phyloP scores from a whole-genome alignment of 1,140 invertebrate species.

The Metaphire vulgaris region DNA sequence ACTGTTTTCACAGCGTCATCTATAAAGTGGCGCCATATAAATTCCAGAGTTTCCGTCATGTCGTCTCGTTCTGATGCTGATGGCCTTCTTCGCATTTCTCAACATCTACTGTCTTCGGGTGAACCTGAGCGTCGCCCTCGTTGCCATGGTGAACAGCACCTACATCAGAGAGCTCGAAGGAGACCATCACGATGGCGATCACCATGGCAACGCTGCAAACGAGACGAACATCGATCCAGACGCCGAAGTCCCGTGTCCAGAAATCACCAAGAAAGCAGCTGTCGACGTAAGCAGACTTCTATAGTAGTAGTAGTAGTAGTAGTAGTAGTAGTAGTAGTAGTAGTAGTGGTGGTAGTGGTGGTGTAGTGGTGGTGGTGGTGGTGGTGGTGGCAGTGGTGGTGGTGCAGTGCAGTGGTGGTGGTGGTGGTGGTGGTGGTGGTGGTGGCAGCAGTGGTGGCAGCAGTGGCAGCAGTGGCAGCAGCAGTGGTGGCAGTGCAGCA shows the following conservation, averaged over 20 bases:
- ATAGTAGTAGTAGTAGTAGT: too few species aligned
- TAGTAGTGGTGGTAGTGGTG: too few species aligned
- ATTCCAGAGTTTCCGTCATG: slow-evolving; percentile 29
- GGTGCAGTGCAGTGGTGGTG: too few species aligned
- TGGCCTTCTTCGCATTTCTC: slow-evolving; percentile 68
- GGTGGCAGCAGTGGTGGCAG: too few species aligned
- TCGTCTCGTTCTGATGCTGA: slow-evolving; percentile 59
- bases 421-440: too few species aligned
- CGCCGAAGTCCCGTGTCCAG: neutral
- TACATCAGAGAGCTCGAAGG: neutral
- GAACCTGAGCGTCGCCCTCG: slow-evolving; percentile 92
- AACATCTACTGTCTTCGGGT: slow-evolving; percentile 82
- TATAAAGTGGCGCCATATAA: too few species aligned
- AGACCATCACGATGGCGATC: neutral
- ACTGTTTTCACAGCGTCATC: too few species aligned
- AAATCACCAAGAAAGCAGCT: neutral
- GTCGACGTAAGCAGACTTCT: neutral
- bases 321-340: too few species aligned
- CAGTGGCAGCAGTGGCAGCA: too few species aligned
- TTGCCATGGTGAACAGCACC: slow-evolving; percentile 80
- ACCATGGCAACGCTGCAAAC: neutral
- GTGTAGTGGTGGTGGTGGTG: too few species aligned
- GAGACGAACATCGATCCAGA: neutral
- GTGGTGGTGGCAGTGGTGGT: too few species aligned
- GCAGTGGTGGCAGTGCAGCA: too few species aligned